Percentiles rank a stretch among this genome's conserved stretches.
These are phyloP conservation scores for Nudaria mundana DNA, from an alignment of 2,888 invertebrate genomes.

Conservation along the genomic window DNA sequence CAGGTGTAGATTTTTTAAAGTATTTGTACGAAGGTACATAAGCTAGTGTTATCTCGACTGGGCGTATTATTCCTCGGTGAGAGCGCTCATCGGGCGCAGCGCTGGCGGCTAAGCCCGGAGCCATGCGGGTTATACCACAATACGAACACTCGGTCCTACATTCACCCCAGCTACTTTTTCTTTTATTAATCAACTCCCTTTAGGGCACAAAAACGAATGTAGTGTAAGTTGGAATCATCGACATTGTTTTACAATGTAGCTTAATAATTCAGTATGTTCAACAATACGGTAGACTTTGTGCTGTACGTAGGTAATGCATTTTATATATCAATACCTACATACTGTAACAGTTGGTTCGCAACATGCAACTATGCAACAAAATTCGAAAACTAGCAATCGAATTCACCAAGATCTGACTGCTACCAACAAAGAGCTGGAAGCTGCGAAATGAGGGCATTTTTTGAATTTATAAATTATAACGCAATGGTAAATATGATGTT, in stretches of 20 bases:
- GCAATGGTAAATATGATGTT: too few relatives aligned
- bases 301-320: too few relatives aligned
- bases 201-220: conserved; percentile 43
- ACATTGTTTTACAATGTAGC: conserved; percentile 1
- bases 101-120: conserved; percentile 36
- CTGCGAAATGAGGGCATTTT: too few relatives aligned
- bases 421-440: too few relatives aligned
- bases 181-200: conserved; percentile 55
- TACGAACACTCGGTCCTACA: conserved; percentile 18
- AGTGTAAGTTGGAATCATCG: conserved; percentile 2
- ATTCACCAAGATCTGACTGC: too few relatives aligned
- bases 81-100: conserved; percentile 26
- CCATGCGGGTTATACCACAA: conserved; percentile 33
- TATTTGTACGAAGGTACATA: conserved; percentile 33
- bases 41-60: conserved; percentile 51
- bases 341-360: too few relatives aligned
- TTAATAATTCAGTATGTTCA: conserved; percentile 10
- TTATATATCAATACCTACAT: too few relatives aligned
- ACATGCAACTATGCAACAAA: too few relatives aligned
- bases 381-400: too few relatives aligned
- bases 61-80: conserved; percentile 44
- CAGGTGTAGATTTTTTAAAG: conserved; percentile 15
- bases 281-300: neutral
- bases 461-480: too few relatives aligned
- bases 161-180: conserved; percentile 28